Percentiles rank a stretch among this genome's conserved stretches.
Evolutionary conservation across 2,888 invertebrate species (phyloP).

Genomic region (Isotomurus palustris): DNA sequence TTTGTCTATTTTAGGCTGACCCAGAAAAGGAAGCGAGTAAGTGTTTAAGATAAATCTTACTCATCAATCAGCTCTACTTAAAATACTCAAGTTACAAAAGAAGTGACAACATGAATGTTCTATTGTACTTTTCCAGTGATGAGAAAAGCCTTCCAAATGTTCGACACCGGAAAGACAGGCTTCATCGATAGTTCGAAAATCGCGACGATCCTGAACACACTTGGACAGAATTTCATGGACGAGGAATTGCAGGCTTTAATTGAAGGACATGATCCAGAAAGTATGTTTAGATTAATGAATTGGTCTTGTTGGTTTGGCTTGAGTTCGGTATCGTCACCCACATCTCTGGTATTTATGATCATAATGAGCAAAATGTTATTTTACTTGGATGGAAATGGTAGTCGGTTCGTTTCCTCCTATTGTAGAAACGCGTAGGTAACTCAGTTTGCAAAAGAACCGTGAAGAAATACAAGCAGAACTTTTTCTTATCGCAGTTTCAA

Average conservation of each 20-base stretch:
- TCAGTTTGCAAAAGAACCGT: too few relatives aligned
- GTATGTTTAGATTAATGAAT: constrained; percentile 52
- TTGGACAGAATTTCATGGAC: constrained; percentile 92
- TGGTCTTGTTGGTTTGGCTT: too few relatives aligned
- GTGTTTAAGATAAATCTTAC: constrained; percentile 12
- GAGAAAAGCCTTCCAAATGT: constrained; percentile 95
- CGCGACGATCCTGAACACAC: constrained; percentile 86
- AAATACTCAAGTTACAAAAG: neutral
- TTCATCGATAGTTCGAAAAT: constrained; percentile 87
- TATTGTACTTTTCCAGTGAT: constrained; percentile 60
- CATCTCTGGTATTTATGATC: too few relatives aligned
- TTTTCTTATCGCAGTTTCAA: neutral
- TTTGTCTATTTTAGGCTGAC: constrained; percentile 30
- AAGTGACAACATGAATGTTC: neutral
- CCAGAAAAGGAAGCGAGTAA: constrained; percentile 39
- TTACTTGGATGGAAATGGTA: too few relatives aligned
- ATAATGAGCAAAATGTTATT: too few relatives aligned
- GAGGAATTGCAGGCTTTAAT: constrained; percentile 82
- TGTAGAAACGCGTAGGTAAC: neutral
- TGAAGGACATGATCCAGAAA: constrained; percentile 85
- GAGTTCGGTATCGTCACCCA: too few relatives aligned
- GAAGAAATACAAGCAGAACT: too few relatives aligned
- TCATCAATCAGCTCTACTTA: too few relatives aligned
- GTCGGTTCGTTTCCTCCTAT: neutral
- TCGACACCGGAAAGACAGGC: constrained; percentile 86